Evolutionary conservation across 2,888 invertebrate species (phyloP), one percentile per base, ranked within the genome.

Genomic region (Lagria hirta): DNA sequence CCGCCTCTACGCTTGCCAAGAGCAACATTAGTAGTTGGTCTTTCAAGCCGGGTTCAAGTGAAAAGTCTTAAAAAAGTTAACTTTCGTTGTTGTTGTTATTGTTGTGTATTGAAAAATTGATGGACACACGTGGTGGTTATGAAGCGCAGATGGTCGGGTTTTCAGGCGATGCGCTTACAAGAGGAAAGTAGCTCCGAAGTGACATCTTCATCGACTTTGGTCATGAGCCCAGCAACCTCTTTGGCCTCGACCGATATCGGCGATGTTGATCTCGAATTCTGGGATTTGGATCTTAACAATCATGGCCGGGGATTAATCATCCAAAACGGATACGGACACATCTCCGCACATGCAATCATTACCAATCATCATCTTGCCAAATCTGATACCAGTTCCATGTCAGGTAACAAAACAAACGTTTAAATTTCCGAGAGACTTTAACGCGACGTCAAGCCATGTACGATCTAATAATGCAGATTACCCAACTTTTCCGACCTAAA

Each of bases 111-210:
- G n/a, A n/a, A n/a, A 65, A 58, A 60, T 61, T 61, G 57, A 48
- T 48, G 58, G n/a, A n/a, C n/a, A 55, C 54, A 49, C 53, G 45
- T 48, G 51, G 52, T 32, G 53, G 55, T 35, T 48, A 85, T 85
- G 85, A 84, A 83, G 78, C 82, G 85, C 71, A 82, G 84, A 75
- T 85, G 85, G 84, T 82, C 83, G 54, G 69, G 68, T 36, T 53
- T 70, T 45, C 83, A 84, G 74, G 81, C 83, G 74, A 81, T 83
- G 71, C 81, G 83, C 68, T 81, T 83, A 64, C 79, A 83, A 60
- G 82, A 84, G 65, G 84, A 84, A 73, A 82, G 83, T 68, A 81
- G 84, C 50, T 84, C 86, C 69, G 86, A 86, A 71, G 83, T 86
- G 34, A 85, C 85, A 18, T 88, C 88, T 33, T 86, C 87, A 27